Conservation (phyloP, 2,113 vertebrate genomes). For the Corvus moneduloides region DNA sequence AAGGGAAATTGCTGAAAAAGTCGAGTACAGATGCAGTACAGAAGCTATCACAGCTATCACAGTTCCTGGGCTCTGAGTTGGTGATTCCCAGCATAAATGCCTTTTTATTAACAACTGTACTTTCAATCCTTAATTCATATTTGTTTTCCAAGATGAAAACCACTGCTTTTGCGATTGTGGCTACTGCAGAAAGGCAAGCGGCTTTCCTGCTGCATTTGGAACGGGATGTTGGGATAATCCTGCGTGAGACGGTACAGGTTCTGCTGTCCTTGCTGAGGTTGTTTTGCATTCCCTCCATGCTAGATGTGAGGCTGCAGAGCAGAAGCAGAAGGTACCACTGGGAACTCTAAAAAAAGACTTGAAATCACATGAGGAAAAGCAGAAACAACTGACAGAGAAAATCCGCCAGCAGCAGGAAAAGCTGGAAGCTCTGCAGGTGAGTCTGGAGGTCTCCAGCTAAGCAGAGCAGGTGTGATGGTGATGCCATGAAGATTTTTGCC, state of each 20-base stretch:
- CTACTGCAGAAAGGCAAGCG: background rate
- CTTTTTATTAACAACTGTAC: background rate
- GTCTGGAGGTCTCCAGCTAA: background rate
- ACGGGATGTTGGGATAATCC: background rate
- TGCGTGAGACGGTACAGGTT: background rate
- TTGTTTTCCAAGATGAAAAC: background rate
- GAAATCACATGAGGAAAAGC: slow-evolving; percentile 86
- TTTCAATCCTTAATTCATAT: background rate
- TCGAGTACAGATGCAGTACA: background rate
- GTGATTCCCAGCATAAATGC: background rate
- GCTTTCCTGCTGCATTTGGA: background rate
- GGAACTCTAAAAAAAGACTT: slow-evolving; percentile 87
- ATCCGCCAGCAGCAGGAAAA: slow-evolving; percentile 94
- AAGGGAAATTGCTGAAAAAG: background rate
- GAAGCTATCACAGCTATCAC: background rate
- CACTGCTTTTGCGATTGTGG: background rate
- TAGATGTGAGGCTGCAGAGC: slow-evolving; percentile 92
- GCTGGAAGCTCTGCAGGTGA: slow-evolving; percentile 88
- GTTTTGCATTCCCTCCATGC: background rate
- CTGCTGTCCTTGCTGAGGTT: background rate
- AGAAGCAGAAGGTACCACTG: slow-evolving; percentile 92
- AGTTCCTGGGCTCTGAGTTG: background rate
- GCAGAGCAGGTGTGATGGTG: background rate
- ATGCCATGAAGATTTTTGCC: too few relatives aligned
- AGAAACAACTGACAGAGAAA: slow-evolving; percentile 89